Evolutionary conservation across 2,888 invertebrate species (phyloP).

Genomic region (Teleiodes luculella): DNA sequence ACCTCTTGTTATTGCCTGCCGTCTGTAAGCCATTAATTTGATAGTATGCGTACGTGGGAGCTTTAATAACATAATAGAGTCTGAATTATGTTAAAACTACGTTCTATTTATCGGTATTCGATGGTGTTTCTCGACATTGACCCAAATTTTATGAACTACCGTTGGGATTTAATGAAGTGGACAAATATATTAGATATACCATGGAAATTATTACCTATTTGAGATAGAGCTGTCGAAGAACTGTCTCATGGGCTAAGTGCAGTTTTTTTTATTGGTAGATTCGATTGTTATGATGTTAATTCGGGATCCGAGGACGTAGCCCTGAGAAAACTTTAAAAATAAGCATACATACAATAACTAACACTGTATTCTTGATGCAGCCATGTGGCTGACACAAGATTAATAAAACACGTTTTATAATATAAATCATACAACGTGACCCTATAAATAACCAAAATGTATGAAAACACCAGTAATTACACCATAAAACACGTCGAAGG

Average conservation of each 20-base stretch:
- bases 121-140: slow-evolving; percentile 1
- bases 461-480: background rate
- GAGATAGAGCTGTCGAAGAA: background rate
- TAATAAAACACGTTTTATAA: too few relatives aligned
- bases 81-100: slow-evolving; percentile 1
- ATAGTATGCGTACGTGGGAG: slow-evolving; percentile 5
- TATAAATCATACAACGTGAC: background rate
- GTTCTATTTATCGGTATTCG: background rate
- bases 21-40: background rate
- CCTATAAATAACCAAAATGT: background rate
- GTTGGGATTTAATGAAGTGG: background rate
- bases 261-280: too few relatives aligned
- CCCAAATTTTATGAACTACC: slow-evolving; percentile 1
- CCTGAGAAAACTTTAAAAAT: too few relatives aligned
- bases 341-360: too few relatives aligned
- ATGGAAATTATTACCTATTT: background rate
- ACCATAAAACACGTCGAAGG: background rate
- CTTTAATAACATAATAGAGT: background rate
- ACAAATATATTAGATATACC: background rate
- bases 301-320: too few relatives aligned
- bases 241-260: too few relatives aligned
- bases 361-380: too few relatives aligned
- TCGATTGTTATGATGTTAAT: too few relatives aligned
- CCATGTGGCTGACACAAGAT: too few relatives aligned
- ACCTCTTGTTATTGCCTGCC: background rate